Evolutionary conservation across 2,113 vertebrate species (phyloP).

Genomic region (Accipiter virgatus): DNA sequence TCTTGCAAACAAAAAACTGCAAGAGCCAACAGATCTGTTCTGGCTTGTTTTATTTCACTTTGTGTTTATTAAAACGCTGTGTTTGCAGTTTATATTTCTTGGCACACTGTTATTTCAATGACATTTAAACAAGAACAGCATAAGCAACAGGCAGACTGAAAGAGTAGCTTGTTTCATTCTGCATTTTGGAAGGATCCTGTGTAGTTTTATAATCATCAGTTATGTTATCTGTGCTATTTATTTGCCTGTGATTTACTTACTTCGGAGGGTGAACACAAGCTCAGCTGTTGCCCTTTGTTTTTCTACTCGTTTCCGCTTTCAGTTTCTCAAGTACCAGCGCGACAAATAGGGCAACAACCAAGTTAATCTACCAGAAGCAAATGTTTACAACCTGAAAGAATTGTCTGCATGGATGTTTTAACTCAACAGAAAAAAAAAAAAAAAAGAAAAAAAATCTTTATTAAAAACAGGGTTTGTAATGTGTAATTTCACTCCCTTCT

Average conservation of each 20-base stretch:
- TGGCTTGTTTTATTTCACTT: constrained; percentile 51
- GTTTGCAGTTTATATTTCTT: constrained; percentile 51
- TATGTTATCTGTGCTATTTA: neutral
- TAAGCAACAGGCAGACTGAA: neutral
- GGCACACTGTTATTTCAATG: neutral
- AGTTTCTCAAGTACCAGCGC: neutral
- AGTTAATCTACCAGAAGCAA: constrained; percentile 1
- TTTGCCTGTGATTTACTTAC: constrained; percentile 4
- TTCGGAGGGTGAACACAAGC: neutral
- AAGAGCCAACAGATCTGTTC: constrained; percentile 36
- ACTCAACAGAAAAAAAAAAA: neutral
- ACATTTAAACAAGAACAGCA: constrained; percentile 13
- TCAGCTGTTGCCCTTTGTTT: neutral
- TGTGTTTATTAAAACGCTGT: constrained; percentile 47
- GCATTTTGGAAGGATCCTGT: neutral
- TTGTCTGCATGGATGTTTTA: neutral
- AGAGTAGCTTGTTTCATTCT: neutral
- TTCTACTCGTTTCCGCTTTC: neutral
- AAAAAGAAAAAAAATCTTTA: neutral
- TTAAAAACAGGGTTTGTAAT: neutral
- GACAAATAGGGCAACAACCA: neutral
- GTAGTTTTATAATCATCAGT: neutral
- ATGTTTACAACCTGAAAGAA: neutral
- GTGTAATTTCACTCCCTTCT: neutral
- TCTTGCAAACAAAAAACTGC: constrained; percentile 25